phyloP scores from a whole-genome alignment of 2,797 vertebrate species.

The Ciconia nigra region DNA sequence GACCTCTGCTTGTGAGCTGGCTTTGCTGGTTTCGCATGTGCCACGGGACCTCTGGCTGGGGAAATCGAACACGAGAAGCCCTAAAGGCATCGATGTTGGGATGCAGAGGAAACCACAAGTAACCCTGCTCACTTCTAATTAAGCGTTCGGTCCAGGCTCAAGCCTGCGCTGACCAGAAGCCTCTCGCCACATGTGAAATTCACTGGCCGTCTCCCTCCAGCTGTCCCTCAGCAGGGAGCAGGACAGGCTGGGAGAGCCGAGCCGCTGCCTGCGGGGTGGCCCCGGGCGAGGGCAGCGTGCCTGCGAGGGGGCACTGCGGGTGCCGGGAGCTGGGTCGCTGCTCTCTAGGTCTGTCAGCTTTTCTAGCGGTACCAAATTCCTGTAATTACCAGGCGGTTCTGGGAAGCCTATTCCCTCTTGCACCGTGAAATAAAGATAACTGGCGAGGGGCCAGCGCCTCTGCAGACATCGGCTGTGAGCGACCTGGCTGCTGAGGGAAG shows the following conservation, averaged over 20 bases:
- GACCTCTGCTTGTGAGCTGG: neutral
- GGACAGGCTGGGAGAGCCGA: neutral
- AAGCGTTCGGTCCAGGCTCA: fast-evolving
- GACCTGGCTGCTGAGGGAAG: neutral
- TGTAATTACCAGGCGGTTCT: neutral
- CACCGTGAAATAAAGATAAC: neutral
- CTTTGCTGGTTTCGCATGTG: neutral
- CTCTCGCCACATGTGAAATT: neutral
- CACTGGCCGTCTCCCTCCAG: fast-evolving
- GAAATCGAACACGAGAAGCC: neutral
- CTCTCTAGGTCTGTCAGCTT: neutral
- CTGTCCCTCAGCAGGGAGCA: neutral
- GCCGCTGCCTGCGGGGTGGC: neutral
- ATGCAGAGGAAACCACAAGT: neutral
- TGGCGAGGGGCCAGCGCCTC: neutral
- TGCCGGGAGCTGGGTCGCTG: neutral
- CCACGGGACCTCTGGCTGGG: neutral
- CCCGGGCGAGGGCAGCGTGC: too few relatives aligned
- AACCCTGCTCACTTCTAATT: neutral
- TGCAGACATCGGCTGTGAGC: neutral
- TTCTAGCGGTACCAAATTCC: neutral
- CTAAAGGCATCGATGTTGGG: neutral
- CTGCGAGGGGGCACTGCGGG: fast-evolving
- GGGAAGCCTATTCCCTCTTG: neutral
- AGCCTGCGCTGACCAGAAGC: neutral